phyloP scores from a whole-genome alignment of 1,140 invertebrate species.

The Dendrolimus punctatus region DNA sequence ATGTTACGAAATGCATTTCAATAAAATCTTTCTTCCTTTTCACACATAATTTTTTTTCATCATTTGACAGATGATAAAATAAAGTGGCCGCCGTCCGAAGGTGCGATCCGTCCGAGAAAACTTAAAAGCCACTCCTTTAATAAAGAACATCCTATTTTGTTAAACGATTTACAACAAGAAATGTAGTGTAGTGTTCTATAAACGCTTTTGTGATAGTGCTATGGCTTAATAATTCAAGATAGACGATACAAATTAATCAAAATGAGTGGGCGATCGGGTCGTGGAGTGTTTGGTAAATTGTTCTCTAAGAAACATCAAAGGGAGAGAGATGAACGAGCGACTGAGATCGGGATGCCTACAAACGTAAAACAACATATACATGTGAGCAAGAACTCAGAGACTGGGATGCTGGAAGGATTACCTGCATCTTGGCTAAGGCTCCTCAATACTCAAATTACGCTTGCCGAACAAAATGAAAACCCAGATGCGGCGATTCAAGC shows the following conservation, averaged over 20 bases:
- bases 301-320: conserved; percentile 58
- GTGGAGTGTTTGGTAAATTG: conserved; percentile 64
- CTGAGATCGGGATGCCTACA: conserved; percentile 82
- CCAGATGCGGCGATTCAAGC: conserved; percentile 89
- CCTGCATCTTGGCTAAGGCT: conserved; percentile 85
- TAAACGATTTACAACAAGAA: conserved; percentile 31
- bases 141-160: conserved; percentile 20
- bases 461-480: conserved; percentile 92
- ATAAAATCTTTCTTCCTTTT: no score
- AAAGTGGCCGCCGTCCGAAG: conserved; percentile 37
- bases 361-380: conserved; percentile 87
- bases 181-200: conserved; percentile 51
- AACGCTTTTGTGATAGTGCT: conserved; percentile 27
- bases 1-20: no score
- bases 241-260: conserved; percentile 33
- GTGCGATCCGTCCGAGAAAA: conserved; percentile 50
- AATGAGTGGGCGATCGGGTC: conserved; percentile 65
- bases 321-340: conserved; percentile 53
- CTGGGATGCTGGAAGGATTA: conserved; percentile 84
- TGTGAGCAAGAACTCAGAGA: conserved; percentile 83
- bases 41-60: conserved; percentile 1
- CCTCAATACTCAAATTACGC: conserved; percentile 89
- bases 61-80: conserved; percentile 51
- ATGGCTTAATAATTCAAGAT: conserved; percentile 40
- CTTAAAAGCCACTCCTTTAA: conserved; percentile 53